Evolutionary conservation across 2,888 invertebrate genomes (phyloP).

Genomic region (Idaea straminata): DNA sequence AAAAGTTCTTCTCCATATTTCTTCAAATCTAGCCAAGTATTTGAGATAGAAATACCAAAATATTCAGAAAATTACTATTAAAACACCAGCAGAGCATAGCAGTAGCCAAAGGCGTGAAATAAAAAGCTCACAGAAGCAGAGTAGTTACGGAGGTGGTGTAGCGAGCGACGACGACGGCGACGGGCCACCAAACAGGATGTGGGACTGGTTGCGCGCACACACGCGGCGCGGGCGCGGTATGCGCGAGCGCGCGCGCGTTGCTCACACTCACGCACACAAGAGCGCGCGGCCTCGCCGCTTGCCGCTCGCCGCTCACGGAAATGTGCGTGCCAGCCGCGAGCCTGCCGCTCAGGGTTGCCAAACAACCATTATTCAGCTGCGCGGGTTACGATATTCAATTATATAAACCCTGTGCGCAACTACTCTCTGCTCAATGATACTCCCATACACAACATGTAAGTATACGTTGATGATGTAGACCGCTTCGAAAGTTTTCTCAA

Average conservation of each 20-base stretch:
- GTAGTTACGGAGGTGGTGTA: constrained; percentile 52
- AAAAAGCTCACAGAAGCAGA: constrained; percentile 74
- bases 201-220: constrained; percentile 76
- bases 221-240: constrained; percentile 29
- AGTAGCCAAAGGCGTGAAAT: constrained; percentile 65
- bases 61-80: constrained; percentile 16
- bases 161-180: constrained; percentile 44
- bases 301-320: constrained; percentile 42
- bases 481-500: not conserved
- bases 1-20: not conserved
- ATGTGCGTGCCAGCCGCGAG: constrained; percentile 75
- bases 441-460: not conserved
- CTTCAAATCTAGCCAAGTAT: not conserved
- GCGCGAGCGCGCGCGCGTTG: constrained; percentile 32
- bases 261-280: constrained; percentile 46
- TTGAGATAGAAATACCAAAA: not conserved
- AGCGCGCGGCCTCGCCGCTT: constrained; percentile 59
- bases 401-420: constrained; percentile 28
- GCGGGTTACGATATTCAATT: constrained; percentile 25
- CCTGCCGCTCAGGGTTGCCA: constrained; percentile 54
- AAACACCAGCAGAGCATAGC: constrained; percentile 48
- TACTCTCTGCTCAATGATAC: constrained; percentile 5
- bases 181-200: constrained; percentile 78
- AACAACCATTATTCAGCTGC: constrained; percentile 27
- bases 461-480: not conserved